phyloP scores from a whole-genome alignment of 2,797 vertebrate genomes.

The Odontamblyopus rebecca region DNA sequence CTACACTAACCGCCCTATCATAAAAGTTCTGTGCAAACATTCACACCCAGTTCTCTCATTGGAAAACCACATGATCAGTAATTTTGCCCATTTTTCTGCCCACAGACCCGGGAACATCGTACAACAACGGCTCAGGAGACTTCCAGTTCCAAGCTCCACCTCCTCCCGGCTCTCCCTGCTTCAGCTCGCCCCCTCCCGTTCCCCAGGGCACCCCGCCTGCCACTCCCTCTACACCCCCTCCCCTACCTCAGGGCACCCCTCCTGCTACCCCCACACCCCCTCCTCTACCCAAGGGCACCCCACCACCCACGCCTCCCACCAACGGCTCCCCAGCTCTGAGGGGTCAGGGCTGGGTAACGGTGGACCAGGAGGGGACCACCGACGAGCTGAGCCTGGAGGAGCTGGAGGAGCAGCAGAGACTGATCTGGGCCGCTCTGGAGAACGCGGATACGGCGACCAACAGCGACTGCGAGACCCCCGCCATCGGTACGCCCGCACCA shows the following conservation, averaged over 20 bases:
- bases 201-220: conserved; percentile 87
- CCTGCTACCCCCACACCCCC: conserved; percentile 81
- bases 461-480: conserved; percentile 86
- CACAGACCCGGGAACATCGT: conserved; percentile 72
- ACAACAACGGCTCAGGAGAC: conserved; percentile 55
- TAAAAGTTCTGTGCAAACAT: too few relatives aligned
- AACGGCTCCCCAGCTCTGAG: conserved; percentile 71
- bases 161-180: conserved; percentile 81
- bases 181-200: conserved; percentile 84
- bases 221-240: conserved; percentile 78
- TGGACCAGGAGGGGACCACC: conserved; percentile 72
- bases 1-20: too few relatives aligned
- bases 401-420: conserved; percentile 93
- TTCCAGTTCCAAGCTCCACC: conserved; percentile 88
- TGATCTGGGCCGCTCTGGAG: conserved; percentile 91
- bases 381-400: conserved; percentile 92
- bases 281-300: conserved; percentile 85
- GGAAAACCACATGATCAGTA: not conserved
- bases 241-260: conserved; percentile 86
- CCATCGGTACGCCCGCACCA: conserved; percentile 77
- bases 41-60: too few relatives aligned
- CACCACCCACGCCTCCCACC: conserved; percentile 75
- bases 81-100: not conserved
- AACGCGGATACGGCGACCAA: conserved; percentile 83
- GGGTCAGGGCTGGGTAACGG: conserved; percentile 60